Evolutionary conservation across 2,797 vertebrate species (phyloP).

Genomic region (Coendou prehensilis): DNA sequence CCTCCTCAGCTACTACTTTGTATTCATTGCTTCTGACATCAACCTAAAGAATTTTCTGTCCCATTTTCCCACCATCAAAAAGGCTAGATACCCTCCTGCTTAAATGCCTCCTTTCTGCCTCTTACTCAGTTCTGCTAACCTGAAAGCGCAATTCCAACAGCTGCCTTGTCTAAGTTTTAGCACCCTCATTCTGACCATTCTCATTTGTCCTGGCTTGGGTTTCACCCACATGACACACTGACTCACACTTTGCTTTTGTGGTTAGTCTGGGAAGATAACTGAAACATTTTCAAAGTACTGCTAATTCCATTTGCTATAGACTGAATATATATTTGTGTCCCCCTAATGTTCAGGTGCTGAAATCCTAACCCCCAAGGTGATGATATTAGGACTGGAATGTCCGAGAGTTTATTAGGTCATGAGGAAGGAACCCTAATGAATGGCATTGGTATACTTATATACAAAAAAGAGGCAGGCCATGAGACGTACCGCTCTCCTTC

Average conservation of each 20-base stretch:
- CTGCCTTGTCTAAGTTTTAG: background rate
- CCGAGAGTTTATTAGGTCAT: background rate
- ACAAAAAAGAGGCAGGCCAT: background rate
- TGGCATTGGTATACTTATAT: background rate
- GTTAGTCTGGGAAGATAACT: conserved; percentile 11
- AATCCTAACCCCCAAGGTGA: background rate
- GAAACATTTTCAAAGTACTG: conserved; percentile 4
- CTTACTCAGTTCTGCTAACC: background rate
- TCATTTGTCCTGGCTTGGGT: background rate
- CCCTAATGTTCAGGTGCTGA: background rate
- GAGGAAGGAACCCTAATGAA: background rate
- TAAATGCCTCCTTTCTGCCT: background rate
- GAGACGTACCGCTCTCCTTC: background rate
- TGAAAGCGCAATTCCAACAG: background rate
- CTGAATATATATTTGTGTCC: background rate
- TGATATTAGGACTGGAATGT: background rate
- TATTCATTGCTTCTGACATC: background rate
- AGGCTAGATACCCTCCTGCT: background rate
- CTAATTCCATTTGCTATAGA: background rate
- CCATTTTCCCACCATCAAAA: background rate
- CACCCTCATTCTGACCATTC: background rate
- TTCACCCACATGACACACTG: background rate
- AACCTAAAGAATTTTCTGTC: background rate
- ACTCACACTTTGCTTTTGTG: conserved; percentile 2
- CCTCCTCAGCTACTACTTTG: background rate